Conservation (phyloP, 2,113 vertebrate species). For the Dasyornis broadbenti region DNA sequence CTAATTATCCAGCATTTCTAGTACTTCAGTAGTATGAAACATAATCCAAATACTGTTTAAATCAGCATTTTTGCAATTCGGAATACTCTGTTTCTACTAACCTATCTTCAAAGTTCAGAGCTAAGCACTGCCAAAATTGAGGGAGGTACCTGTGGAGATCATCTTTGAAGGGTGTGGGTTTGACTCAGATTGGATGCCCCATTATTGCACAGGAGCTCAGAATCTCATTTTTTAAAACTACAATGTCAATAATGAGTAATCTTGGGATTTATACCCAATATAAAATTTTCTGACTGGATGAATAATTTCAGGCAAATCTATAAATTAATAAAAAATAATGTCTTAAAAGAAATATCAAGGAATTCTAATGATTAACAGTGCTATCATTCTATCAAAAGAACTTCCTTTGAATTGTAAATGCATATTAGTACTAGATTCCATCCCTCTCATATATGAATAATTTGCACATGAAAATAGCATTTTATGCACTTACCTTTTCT, state of each 20-base stretch:
- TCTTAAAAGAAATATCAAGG: neutral
- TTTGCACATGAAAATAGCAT: neutral
- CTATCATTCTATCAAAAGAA: neutral
- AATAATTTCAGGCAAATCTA: neutral
- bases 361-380: neutral
- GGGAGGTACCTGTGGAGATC: neutral
- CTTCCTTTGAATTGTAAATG: neutral
- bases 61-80: neutral
- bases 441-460: neutral
- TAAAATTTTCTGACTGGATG: neutral
- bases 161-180: neutral
- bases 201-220: rapidly evolving
- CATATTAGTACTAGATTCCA: neutral
- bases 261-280: neutral
- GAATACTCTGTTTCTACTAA: neutral
- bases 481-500: neutral
- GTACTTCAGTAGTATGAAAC: neutral
- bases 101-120: neutral
- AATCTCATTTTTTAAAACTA: neutral
- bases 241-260: neutral
- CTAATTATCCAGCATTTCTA: neutral
- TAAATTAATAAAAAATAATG: neutral
- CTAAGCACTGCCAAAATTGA: neutral
- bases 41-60: neutral
- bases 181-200: neutral